Evolutionary conservation across 2,113 vertebrate species (phyloP).

Genomic region (Hemiscyllium ocellatum): DNA sequence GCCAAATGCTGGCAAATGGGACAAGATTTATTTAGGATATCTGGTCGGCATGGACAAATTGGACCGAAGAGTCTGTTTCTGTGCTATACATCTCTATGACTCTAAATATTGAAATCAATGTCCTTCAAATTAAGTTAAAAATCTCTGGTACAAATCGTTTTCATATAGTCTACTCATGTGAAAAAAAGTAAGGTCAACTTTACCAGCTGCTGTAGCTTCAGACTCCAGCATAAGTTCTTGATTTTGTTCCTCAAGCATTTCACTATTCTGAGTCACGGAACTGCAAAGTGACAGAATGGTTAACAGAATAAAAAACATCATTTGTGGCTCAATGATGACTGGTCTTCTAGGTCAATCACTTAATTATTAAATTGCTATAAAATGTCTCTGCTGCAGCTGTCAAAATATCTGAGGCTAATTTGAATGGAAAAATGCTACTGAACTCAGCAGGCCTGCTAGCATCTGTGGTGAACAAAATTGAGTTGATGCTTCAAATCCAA

Average conservation of each 20-base stretch:
- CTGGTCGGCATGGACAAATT: no score
- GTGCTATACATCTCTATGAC: no score
- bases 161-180: neutral
- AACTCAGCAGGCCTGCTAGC: no score
- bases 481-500: no score
- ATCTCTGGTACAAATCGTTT: neutral
- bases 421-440: neutral
- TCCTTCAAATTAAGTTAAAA: neutral
- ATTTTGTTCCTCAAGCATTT: neutral
- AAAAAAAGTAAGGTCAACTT: neutral
- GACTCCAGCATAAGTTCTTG: neutral
- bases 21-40: no score
- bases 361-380: neutral
- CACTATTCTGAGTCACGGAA: neutral
- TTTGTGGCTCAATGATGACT: neutral
- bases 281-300: constrained; percentile 6
- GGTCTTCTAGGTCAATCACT: neutral
- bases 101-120: neutral
- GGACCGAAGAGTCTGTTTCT: no score
- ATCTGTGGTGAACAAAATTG: no score
- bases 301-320: no score
- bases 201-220: constrained; percentile 21
- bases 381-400: neutral
- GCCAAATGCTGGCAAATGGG: no score
- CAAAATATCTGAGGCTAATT: neutral